A percentile compares a stretch with the other conserved stretches of the same genome.
Conservation (phyloP, 2,113 vertebrate genomes). For the Pomatostomus ruficeps region DNA sequence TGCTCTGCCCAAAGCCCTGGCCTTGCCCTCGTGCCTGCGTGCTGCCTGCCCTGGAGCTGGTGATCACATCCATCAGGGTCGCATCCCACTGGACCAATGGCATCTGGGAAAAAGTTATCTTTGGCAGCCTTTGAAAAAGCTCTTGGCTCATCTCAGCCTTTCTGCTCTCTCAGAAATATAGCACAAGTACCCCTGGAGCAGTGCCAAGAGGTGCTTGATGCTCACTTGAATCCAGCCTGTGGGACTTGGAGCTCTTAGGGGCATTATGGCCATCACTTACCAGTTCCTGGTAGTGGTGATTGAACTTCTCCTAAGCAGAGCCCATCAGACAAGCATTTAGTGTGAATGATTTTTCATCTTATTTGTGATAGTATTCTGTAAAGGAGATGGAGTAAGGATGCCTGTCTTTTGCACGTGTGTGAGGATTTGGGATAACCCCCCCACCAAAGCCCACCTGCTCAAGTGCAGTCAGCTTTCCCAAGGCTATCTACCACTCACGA, state of each 20-base stretch:
- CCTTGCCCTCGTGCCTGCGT: not conserved
- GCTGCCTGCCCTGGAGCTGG: fast-evolving
- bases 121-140: not conserved
- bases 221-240: not conserved
- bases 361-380: not conserved
- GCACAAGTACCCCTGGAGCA: not conserved
- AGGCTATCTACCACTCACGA: not conserved
- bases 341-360: not conserved
- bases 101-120: not conserved
- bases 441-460: not conserved
- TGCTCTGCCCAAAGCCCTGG: not conserved
- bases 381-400: not conserved
- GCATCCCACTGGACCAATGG: not conserved
- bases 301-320: not conserved
- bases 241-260: not conserved
- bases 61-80: not conserved
- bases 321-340: not conserved
- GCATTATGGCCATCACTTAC: not conserved
- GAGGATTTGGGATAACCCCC: not conserved
- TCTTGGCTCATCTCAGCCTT: not conserved
- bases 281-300: not conserved
- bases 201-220: not conserved
- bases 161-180: not conserved
- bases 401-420: fast-evolving
- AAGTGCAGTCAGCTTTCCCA: not conserved